Evolutionary conservation across 1,140 invertebrate species (phyloP).

Genomic region (Pseudomyrmex flavicornis): DNA sequence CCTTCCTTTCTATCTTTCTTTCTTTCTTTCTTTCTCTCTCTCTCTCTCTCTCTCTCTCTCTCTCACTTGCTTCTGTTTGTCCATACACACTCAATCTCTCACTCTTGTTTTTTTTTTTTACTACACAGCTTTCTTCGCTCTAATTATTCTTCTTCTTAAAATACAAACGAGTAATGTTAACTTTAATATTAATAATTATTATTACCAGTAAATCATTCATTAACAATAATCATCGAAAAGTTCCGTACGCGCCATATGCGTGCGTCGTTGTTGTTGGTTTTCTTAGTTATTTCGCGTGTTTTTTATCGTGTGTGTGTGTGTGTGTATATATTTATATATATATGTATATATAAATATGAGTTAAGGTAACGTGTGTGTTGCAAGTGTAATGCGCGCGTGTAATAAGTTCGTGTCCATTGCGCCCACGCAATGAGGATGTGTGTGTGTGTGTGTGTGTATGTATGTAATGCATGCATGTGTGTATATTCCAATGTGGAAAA

Average conservation of each 20-base stretch:
- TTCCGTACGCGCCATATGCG: constrained; percentile 61
- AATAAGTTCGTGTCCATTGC: neutral
- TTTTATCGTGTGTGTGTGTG: constrained; percentile 8
- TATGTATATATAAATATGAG: neutral
- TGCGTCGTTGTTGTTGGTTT: constrained; percentile 63
- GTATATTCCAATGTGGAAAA: neutral
- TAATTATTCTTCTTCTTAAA: constrained; percentile 61
- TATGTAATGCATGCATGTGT: neutral
- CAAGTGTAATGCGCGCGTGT: constrained; percentile 8
- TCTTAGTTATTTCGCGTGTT: constrained; percentile 32
- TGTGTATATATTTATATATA: neutral
- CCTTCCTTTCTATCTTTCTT: constrained; percentile 23
- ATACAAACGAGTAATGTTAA: constrained; percentile 76
- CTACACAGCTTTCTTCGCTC: constrained; percentile 4
- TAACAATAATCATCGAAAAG: constrained; percentile 61
- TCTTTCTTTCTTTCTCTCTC: constrained; percentile 46
- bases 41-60: constrained; percentile 56
- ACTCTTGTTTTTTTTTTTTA: constrained; percentile 61
- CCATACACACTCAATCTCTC: constrained; percentile 37
- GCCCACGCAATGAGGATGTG: constrained; percentile 29
- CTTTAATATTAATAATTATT: constrained; percentile 68
- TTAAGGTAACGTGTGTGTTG: neutral
- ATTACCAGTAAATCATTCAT: constrained; percentile 54
- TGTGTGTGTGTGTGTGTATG: constrained; percentile 27
- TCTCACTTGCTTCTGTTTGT: constrained; percentile 41